Evolutionary conservation across 2,113 vertebrate genomes (phyloP).

Genomic region (Strigops habroptila): DNA sequence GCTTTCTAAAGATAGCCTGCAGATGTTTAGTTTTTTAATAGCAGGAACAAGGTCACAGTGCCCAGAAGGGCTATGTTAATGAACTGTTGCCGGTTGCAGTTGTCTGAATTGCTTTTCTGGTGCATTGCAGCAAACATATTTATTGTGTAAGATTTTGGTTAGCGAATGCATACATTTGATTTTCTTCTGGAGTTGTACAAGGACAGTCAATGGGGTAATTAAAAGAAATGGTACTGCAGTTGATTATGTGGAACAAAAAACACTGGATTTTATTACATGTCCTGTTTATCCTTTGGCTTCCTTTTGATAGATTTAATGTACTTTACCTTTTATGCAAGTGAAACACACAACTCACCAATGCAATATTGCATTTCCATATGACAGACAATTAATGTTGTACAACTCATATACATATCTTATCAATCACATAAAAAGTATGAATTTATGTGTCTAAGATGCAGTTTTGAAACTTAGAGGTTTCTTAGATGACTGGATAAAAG

Average conservation of each 20-base stretch:
- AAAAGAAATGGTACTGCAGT: neutral
- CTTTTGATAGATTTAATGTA: neutral
- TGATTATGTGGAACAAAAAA: neutral
- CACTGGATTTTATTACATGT: neutral
- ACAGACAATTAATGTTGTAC: neutral
- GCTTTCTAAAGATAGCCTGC: neutral
- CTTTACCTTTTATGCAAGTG: neutral
- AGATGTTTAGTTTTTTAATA: neutral
- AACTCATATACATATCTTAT: neutral
- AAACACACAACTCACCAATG: neutral
- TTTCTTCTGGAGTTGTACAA: neutral
- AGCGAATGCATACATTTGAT: neutral
- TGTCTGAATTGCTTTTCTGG: neutral
- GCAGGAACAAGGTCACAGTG: neutral
- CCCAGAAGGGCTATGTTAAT: slow-evolving; percentile 9
- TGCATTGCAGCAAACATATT: slow-evolving; percentile 30
- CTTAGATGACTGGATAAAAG: neutral
- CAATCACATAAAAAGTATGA: neutral
- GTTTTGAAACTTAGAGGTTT: neutral
- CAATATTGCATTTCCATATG: neutral
- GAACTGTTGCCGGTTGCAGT: neutral
- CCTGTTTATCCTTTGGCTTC: neutral
- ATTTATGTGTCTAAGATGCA: neutral
- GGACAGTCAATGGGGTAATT: neutral
- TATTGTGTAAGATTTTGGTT: neutral